Evolutionary conservation across 2,888 invertebrate genomes (phyloP), one percentile per base, ranked within the genome.

Genomic region (Phortica okadai): DNA sequence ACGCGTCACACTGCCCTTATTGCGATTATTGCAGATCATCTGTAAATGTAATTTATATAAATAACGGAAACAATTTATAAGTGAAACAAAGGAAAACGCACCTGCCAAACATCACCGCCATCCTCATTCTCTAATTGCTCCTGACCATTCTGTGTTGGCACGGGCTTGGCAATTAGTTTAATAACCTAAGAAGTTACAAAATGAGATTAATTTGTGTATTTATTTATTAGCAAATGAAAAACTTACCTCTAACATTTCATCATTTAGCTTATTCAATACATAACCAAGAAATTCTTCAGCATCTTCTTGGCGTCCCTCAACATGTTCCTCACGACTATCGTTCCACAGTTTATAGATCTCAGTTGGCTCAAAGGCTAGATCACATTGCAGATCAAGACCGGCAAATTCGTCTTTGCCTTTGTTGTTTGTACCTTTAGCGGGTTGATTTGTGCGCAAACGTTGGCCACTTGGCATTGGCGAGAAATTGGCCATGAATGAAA

Each of bases 201-300:
- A 62, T 62, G 25, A n/a, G 8, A 62, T n/a, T 5, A 8, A 21
- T 6, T n/a, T 2, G 6, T 1, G 2, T 21, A 8, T 14, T 1
- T 33, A 7, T 21, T 5, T 8, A 1, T 7, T 4, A 1, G 8
- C 0, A 4, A 33, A 66, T 41, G 42, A 10, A 16, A 0, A 44
- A 64, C 79, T 89, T 87, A 97, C 96, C 93, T 97, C 97, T 2
- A 97, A 93, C 97, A 99, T 98, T 93, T 99, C 99, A 91, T 99
- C 99, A 89, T 98, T 98, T 76, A 99, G 94, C 42, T 97, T 97
- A 92, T 98, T 99, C 41, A 99, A 93, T 79, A 99, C 93, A 90
- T 96, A 97, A 7, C 97, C 96, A 1, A 99, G 93, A 92, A 99
- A 98, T 91, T 99, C 99, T 91, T 99, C 99, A 0, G 99, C 99